Percentiles rank a stretch among this genome's conserved stretches.
These are phyloP conservation scores for Cryptosula pallasiana DNA, from an alignment of 2,888 invertebrate genomes.

Conservation along the genomic window DNA sequence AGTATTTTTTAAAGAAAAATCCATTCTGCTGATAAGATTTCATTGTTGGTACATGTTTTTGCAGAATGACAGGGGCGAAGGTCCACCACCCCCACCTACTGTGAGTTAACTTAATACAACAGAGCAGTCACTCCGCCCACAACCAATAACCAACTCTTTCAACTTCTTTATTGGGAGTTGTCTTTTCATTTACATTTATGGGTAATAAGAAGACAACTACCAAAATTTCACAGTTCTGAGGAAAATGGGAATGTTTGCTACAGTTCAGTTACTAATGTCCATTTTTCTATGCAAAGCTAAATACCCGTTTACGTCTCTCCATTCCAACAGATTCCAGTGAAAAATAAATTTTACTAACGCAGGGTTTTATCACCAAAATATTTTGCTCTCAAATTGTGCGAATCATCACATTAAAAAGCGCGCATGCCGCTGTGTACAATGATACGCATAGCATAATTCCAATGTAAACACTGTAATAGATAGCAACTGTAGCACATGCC, in stretches of 20 bases:
- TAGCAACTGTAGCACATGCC: not conserved
- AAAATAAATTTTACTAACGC: no score
- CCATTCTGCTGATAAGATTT: not conserved
- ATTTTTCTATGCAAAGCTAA: not conserved
- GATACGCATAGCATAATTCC: not conserved
- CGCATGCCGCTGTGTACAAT: not conserved
- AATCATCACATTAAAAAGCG: no score
- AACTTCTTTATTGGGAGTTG: not conserved
- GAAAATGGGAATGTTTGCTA: no score
- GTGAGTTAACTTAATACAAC: not conserved
- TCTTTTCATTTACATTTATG: not conserved
- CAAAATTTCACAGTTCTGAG: not conserved
- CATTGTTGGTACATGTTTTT: not conserved
- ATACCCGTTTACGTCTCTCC: no score
- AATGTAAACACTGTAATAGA: not conserved
- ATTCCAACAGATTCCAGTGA: no score
- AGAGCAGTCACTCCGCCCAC: not conserved
- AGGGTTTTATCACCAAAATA: no score
- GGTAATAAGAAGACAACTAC: not conserved
- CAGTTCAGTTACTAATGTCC: not conserved
- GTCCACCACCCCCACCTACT: not conserved
- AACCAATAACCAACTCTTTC: not conserved
- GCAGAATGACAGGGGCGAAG: conserved; percentile 14
- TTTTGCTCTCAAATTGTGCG: no score
- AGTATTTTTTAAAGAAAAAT: no score